phyloP scores from a whole-genome alignment of 2,888 invertebrate species.

The Xanthia togata region DNA sequence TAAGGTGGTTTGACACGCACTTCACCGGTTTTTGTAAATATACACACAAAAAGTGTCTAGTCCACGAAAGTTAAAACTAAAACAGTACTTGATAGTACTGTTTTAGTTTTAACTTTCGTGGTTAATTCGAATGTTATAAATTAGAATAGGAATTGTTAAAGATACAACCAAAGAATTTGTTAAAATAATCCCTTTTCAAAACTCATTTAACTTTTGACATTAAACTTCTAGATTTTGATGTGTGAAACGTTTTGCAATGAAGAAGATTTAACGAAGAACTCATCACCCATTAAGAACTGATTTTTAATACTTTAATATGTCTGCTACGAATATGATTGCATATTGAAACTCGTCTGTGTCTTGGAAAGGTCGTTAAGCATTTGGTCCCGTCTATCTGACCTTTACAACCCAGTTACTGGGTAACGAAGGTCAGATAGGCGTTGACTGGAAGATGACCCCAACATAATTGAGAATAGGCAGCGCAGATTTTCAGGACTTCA shows the following conservation, averaged over 20 bases:
- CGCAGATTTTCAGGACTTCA: neutral
- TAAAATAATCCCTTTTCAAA: constrained; percentile 24
- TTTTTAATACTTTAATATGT: too few species aligned
- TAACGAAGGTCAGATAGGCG: neutral
- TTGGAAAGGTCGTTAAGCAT: neutral
- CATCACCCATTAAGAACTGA: too few species aligned
- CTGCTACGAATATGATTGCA: neutral
- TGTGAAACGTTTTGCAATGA: neutral
- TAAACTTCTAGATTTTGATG: neutral
- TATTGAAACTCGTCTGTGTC: neutral
- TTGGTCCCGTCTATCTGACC: neutral
- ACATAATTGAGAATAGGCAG: too few species aligned
- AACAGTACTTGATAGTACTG: too few species aligned
- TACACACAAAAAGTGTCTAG: too few species aligned
- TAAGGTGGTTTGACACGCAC: too few species aligned
- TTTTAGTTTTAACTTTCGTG: neutral
- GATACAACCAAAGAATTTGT: constrained; percentile 27
- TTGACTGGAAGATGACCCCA: too few species aligned
- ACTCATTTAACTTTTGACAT: constrained; percentile 48
- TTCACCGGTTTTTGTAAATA: too few species aligned
- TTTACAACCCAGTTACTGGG: neutral
- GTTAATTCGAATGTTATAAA: neutral
- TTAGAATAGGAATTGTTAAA: constrained; percentile 20
- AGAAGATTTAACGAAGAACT: neutral
- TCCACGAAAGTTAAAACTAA: too few species aligned